A percentile compares a stretch with the other conserved stretches of the same genome.
These are phyloP conservation scores for Leptura quadrifasciata DNA, from an alignment of 2,888 invertebrate genomes.

Conservation along the genomic window DNA sequence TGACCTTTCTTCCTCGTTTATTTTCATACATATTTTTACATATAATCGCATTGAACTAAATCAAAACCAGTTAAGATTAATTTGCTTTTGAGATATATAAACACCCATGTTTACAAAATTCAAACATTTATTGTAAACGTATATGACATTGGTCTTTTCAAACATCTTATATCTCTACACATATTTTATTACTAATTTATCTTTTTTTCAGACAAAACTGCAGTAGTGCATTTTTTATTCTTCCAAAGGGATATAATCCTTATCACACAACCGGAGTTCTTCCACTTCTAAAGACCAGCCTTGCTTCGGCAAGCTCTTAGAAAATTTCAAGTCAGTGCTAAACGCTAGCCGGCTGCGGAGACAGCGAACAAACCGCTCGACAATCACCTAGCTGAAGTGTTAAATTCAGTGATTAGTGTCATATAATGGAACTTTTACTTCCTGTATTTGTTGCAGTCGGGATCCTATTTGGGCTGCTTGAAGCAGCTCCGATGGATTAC, in stretches of 20 bases:
- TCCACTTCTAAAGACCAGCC: conserved; percentile 37
- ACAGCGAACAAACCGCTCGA: conserved; percentile 14
- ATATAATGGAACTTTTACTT: conserved; percentile 30
- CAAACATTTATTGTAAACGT: not conserved
- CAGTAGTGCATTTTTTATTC: not conserved
- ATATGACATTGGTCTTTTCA: not conserved
- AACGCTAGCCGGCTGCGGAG: conserved; percentile 10
- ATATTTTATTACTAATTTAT: not conserved
- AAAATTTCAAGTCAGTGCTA: conserved; percentile 21
- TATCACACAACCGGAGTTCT: conserved; percentile 4
- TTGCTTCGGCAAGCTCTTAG: conserved; percentile 20
- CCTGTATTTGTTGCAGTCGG: conserved; percentile 22
- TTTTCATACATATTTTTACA: conserved; percentile 1
- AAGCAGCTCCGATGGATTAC: conserved; percentile 41
- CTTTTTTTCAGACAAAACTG: not conserved
- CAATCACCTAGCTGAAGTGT: not conserved
- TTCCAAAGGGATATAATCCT: not conserved
- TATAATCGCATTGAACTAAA: conserved; percentile 21
- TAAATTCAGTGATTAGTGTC: conserved; percentile 15
- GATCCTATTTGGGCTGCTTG: not conserved
- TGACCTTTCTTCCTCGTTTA: conserved; percentile 7
- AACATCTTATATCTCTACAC: not conserved
- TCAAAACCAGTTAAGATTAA: conserved; percentile 28
- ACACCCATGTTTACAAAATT: not conserved
- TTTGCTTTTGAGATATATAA: not conserved